These are phyloP conservation scores for Taenioides sp. DNA, from an alignment of 2,797 vertebrate species.

Conservation along the genomic window DNA sequence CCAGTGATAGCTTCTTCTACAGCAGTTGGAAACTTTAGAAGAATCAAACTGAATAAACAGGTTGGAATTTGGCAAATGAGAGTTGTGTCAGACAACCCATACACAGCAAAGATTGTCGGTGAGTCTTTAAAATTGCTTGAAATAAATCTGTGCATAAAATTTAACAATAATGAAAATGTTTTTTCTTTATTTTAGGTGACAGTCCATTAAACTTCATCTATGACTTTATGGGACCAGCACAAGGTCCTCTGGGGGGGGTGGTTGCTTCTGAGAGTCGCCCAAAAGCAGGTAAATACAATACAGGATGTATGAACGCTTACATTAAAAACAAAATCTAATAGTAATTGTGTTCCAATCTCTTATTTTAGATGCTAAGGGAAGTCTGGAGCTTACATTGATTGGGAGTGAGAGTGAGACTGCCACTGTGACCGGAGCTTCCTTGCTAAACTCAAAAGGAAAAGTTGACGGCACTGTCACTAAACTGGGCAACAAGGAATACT, in stretches of 20 bases:
- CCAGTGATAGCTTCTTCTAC: background rate
- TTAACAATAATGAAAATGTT: background rate
- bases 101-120: constrained; percentile 1
- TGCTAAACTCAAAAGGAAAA: background rate
- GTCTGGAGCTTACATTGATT: background rate
- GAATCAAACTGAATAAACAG: background rate
- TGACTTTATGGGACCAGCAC: constrained; percentile 30
- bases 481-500: background rate
- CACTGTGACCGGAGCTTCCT: background rate
- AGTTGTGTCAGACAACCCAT: background rate
- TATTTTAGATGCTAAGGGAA: background rate
- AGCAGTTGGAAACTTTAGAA: background rate
- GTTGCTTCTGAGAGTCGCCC: constrained; percentile 31
- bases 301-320: background rate
- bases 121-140: background rate
- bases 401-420: constrained; percentile 5
- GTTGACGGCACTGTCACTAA: background rate
- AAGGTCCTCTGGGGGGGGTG: constrained; percentile 7
- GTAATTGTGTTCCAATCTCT: background rate
- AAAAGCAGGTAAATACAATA: constrained; percentile 32
- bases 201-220: constrained; percentile 47
- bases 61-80: constrained; percentile 7
- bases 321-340: background rate
- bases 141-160: background rate
- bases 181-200: constrained; percentile 32